Evolutionary conservation across 2,888 invertebrate genomes (phyloP).

Genomic region (Morpho helenor): DNA sequence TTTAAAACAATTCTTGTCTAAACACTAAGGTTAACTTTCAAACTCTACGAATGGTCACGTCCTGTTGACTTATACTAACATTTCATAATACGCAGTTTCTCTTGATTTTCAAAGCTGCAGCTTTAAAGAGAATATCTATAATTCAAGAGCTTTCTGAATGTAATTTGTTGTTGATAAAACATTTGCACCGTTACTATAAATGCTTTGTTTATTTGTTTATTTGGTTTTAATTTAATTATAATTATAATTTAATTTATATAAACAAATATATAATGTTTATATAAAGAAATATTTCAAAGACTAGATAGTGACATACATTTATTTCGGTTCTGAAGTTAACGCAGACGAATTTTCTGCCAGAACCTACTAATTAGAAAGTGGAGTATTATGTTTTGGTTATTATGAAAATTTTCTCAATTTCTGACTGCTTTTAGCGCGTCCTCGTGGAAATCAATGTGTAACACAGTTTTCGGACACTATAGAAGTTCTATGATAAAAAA

Average conservation of each 20-base stretch:
- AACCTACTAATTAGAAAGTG: no score
- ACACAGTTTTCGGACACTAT: no score
- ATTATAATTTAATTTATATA: background rate
- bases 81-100: conserved; percentile 21
- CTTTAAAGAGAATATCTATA: background rate
- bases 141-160: background rate
- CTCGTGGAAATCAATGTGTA: no score
- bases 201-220: background rate
- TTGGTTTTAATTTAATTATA: background rate
- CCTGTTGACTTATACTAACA: conserved; percentile 26
- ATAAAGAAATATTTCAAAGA: background rate
- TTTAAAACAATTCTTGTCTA: conserved; percentile 26
- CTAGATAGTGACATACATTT: no score
- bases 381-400: no score
- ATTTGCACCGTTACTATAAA: background rate
- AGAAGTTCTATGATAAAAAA: no score
- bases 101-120: conserved; percentile 8
- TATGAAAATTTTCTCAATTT: no score
- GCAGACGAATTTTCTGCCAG: no score
- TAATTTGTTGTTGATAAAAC: background rate
- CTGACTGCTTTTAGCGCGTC: no score
- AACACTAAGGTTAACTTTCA: conserved; percentile 26
- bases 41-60: conserved; percentile 27
- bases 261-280: background rate
- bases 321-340: no score